These are phyloP conservation scores for Lycaon pictus DNA, from an alignment of 2,113 vertebrate species.

Conservation along the genomic window DNA sequence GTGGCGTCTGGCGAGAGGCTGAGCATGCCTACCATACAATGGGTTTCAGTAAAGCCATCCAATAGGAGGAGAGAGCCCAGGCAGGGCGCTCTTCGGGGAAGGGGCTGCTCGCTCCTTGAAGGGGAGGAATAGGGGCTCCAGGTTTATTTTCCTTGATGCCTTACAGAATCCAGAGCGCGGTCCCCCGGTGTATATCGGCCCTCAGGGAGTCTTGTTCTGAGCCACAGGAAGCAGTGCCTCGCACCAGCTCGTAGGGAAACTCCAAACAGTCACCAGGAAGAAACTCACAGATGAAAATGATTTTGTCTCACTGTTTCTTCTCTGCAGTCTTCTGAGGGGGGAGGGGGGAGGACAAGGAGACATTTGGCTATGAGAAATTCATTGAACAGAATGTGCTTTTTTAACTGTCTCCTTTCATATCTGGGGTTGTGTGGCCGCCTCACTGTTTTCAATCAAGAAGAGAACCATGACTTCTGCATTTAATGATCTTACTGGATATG, in stretches of 20 bases:
- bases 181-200: not conserved
- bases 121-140: not conserved
- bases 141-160: not conserved
- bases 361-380: conserved; percentile 1
- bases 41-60: not conserved
- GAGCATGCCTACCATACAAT: not conserved
- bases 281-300: conserved; percentile 70
- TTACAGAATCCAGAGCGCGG: not conserved
- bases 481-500: not conserved
- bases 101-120: not conserved
- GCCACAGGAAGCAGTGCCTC: conserved; percentile 74
- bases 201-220: conserved; percentile 47
- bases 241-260: conserved; percentile 75
- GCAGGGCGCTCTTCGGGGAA: not conserved
- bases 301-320: conserved; percentile 54
- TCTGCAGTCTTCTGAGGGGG: not conserved
- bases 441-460: conserved; percentile 39
- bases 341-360: not conserved
- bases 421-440: conserved; percentile 3
- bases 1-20: conserved; percentile 13
- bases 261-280: conserved; percentile 75
- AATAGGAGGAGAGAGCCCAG: not conserved
- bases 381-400: conserved; percentile 53
- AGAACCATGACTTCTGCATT: not conserved
- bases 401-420: conserved; percentile 31